phyloP scores from a whole-genome alignment of 2,797 vertebrate species.

The Epinephelus awoara region DNA sequence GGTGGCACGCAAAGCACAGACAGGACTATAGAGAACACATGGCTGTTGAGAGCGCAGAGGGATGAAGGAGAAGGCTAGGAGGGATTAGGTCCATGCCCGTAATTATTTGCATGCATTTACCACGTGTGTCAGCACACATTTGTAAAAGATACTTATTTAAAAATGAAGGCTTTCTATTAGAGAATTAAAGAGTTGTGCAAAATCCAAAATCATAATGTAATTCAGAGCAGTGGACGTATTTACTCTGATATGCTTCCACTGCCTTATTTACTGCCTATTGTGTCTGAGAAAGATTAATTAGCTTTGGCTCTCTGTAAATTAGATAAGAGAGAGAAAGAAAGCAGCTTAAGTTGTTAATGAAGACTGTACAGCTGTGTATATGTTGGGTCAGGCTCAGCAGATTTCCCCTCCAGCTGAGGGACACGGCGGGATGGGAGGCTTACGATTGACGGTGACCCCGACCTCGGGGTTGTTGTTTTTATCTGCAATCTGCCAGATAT shows the following conservation, averaged over 20 bases:
- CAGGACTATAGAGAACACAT: slow-evolving; percentile 65
- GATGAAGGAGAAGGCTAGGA: slow-evolving; percentile 31
- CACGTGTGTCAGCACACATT: slow-evolving; percentile 27
- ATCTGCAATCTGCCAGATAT: slow-evolving; percentile 98
- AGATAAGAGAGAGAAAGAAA: neutral
- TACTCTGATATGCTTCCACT: neutral
- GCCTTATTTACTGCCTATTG: neutral
- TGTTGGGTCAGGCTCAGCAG: slow-evolving; percentile 30
- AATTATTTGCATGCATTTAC: slow-evolving; percentile 56
- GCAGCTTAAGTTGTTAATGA: slow-evolving; percentile 5
- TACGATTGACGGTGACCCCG: slow-evolving; percentile 95
- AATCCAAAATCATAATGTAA: slow-evolving; percentile 12
- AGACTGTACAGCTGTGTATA: slow-evolving; percentile 46
- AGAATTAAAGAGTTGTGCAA: neutral
- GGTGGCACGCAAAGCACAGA: slow-evolving; percentile 71
- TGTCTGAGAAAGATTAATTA: slow-evolving; percentile 9
- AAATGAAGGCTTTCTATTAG: slow-evolving; percentile 10
- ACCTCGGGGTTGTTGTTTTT: slow-evolving; percentile 96
- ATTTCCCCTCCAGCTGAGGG: slow-evolving; percentile 27
- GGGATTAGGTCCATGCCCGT: slow-evolving; percentile 52
- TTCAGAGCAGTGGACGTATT: neutral
- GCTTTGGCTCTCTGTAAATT: neutral
- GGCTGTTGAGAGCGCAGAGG: slow-evolving; percentile 26
- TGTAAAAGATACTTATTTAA: slow-evolving; percentile 37
- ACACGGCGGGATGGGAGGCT: slow-evolving; percentile 73